Percentiles rank a stretch among this genome's conserved stretches.
Evolutionary conservation across 2,797 vertebrate genomes (phyloP).

Genomic region (Okamejei kenojei): DNA sequence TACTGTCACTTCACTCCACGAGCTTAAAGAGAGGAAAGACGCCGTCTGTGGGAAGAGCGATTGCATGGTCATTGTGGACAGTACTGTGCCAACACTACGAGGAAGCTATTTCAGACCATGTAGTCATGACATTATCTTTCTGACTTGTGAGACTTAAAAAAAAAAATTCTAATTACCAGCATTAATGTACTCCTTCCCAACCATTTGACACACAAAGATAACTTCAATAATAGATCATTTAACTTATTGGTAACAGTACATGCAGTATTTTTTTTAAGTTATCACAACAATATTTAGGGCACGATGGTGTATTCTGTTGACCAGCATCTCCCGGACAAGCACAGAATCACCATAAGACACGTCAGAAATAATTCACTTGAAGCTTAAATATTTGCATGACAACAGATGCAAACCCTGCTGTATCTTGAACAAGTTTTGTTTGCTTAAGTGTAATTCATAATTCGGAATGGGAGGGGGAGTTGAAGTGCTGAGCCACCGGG

Average conservation of each 20-base stretch:
- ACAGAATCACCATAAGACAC: background rate
- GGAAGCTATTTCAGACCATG: background rate
- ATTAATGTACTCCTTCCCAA: background rate
- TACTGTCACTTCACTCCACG: background rate
- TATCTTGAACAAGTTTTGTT: conserved; percentile 8
- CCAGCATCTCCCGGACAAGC: background rate
- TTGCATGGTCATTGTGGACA: background rate
- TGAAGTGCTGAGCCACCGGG: too few species aligned
- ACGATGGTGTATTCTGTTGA: background rate
- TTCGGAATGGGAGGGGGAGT: too few species aligned
- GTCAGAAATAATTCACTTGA: background rate
- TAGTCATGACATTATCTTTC: background rate
- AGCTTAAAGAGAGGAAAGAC: background rate
- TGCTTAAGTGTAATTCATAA: background rate
- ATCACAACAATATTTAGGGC: conserved; percentile 6
- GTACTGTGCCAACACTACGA: background rate
- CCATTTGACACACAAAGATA: background rate
- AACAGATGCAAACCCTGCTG: background rate
- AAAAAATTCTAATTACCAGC: background rate
- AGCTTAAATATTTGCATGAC: background rate
- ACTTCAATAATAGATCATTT: background rate
- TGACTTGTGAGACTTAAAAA: background rate
- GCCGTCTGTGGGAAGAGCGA: background rate
- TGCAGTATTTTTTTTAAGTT: background rate
- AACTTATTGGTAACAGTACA: background rate